These are phyloP conservation scores for Sphyrna mokarran DNA, from an alignment of 2,113 vertebrate genomes.

Conservation along the genomic window DNA sequence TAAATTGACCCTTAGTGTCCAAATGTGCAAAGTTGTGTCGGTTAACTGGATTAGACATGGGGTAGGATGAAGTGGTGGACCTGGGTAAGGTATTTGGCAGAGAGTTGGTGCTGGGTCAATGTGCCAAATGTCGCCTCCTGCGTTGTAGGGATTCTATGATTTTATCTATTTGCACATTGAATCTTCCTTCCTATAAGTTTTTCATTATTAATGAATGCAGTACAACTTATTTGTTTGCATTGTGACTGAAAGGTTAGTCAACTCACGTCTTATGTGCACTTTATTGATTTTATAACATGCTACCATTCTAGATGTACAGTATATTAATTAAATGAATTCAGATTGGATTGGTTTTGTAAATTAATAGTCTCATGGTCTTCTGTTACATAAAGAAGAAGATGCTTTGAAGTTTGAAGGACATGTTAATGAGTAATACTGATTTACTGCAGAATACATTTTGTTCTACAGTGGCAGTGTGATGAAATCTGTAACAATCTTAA, in stretches of 20 bases:
- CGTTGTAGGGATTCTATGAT: too few relatives aligned
- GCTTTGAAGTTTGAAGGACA: not conserved
- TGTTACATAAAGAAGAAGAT: not conserved
- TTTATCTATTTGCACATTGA: not conserved
- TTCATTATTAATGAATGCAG: not conserved
- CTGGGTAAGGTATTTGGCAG: too few relatives aligned
- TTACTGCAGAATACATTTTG: not conserved
- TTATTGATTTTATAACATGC: not conserved
- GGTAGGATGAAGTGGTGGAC: too few relatives aligned
- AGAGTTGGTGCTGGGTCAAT: too few relatives aligned
- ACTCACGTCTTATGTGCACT: not conserved
- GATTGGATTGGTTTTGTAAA: not conserved
- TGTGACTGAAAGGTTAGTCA: not conserved
- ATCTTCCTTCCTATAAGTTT: not conserved
- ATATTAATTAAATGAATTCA: not conserved
- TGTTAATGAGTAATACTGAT: not conserved
- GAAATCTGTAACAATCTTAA: not conserved
- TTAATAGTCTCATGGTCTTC: not conserved
- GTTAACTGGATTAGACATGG: too few relatives aligned
- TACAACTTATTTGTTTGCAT: not conserved
- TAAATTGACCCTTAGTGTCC: too few relatives aligned
- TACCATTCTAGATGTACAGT: not conserved
- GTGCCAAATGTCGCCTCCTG: too few relatives aligned
- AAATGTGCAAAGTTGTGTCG: too few relatives aligned
- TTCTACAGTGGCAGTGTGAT: not conserved